Percentiles rank a stretch among this genome's conserved stretches.
phyloP scores from a whole-genome alignment of 1,140 invertebrate genomes.

The Maniola jurtina region DNA sequence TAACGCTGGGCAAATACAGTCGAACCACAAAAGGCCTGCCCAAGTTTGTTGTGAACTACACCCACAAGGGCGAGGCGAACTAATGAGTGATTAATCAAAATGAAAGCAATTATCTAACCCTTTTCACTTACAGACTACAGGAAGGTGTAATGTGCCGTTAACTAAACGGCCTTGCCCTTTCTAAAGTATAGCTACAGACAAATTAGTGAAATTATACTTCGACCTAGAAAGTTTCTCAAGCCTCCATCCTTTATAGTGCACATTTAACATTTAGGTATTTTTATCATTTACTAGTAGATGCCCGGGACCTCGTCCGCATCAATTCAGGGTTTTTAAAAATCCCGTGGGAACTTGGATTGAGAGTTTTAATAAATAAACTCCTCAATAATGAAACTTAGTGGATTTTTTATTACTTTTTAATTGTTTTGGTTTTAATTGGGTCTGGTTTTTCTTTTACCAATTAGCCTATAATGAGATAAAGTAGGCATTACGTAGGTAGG shows the following conservation, averaged over 20 bases:
- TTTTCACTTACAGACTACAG: conserved; percentile 33
- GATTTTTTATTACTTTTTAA: not conserved
- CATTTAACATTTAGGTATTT: no score
- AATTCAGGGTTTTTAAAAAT: no score
- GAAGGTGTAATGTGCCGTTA: conserved; percentile 9
- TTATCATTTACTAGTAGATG: no score
- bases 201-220: conserved; percentile 8
- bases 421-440: not conserved
- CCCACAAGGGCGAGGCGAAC: conserved; percentile 30
- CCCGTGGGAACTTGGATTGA: no score
- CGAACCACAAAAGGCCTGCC: not conserved
- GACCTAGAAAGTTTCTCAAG: not conserved
- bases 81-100: conserved; percentile 62
- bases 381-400: no score
- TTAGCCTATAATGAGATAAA: not conserved
- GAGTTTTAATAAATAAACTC: no score
- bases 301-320: no score
- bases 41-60: conserved; percentile 4
- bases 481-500: not conserved
- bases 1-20: not conserved
- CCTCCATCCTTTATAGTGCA: no score
- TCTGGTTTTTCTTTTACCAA: no score
- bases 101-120: conserved; percentile 58
- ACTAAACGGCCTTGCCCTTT: conserved; percentile 12
- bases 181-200: not conserved